Evolutionary conservation across 92 coral and sea anemone genomes (phyloP).

Genomic region (Porites rus): DNA sequence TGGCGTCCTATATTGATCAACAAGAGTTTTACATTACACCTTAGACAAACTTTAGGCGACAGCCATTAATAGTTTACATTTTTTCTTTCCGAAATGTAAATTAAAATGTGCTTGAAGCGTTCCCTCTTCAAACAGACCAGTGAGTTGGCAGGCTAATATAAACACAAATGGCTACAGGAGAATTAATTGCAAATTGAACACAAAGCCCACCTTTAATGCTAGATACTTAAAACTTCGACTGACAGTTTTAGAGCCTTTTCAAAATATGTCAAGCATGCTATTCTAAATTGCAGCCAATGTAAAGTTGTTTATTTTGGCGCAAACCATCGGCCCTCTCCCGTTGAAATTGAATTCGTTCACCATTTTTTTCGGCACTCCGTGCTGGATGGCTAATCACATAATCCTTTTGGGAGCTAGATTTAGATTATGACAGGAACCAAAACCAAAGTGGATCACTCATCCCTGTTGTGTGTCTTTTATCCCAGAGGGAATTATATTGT

Average conservation of each 20-base stretch:
- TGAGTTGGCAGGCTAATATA: conserved; percentile 78
- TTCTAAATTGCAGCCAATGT: conserved; percentile 70
- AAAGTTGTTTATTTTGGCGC: conserved; percentile 76
- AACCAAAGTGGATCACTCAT: conserved; percentile 52
- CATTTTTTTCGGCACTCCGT: neutral
- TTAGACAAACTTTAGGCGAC: conserved; percentile 86
- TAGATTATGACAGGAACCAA: conserved; percentile 50
- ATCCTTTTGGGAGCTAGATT: conserved; percentile 66
- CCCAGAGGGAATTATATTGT: conserved; percentile 76
- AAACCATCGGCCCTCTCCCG: conserved; percentile 70
- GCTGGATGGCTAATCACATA: conserved; percentile 60
- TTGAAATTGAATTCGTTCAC: conserved; percentile 14
- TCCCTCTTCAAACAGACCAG: conserved; percentile 78
- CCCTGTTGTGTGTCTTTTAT: conserved; percentile 74
- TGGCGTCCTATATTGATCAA: conserved; percentile 84
- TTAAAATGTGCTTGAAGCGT: conserved; percentile 82
- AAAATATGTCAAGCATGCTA: conserved; percentile 77
- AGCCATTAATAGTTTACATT: conserved; percentile 93
- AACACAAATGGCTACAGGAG: conserved; percentile 69
- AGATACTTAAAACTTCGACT: conserved; percentile 45
- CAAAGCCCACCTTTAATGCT: conserved; percentile 71
- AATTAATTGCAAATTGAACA: conserved; percentile 87
- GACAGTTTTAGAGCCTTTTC: conserved; percentile 69
- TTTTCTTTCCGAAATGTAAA: conserved; percentile 94
- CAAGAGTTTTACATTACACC: conserved; percentile 88